Base-by-base conservation (phyloP, 2,797 vertebrate genomes). In the Liparis tanakae region DNA sequence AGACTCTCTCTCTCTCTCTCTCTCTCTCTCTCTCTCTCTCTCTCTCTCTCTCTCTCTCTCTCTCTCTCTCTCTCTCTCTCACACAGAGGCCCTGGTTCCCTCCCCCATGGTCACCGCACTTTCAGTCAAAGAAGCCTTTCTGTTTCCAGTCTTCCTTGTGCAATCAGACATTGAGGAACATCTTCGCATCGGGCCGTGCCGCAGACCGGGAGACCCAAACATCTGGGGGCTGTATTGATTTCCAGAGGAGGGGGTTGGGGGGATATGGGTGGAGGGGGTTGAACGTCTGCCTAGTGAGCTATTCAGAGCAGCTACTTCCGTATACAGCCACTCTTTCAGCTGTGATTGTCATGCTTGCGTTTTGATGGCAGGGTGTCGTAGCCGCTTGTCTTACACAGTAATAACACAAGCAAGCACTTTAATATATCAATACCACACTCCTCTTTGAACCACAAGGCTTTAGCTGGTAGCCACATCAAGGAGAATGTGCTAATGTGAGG, bases 101-200 rank as follows among this genome's bases (percentile, higher is more conserved):
- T 89, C 93, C 89, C 92, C 90, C 90, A 82, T 87, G 91, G 94
- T 92, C 93, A 94, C 90, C 66, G 61, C 22, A 87, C 87, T 88
- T 84, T 88, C 90, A 89, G 87, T 94, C 90, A 92, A 93, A 94
- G 92, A 67, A 84, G 87, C 88, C 89, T 92, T 94, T 93, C 90
- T 92, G 85, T 91, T 88, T 89, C 86, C 74, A 77, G 84, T 85
- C 89, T 79, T 86, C 90, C 86, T 91, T 72, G 87, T 85, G 89
- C 93, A 94, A 94, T 95, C 93, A 95, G 91, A 94, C 88, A 91
- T 46, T 82, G 88, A 88, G 86, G 88, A 92, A 91, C 93, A 92
- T 94, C 92, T 91, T 87, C 22, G 70, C 88, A 89, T 90, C 87
- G 83, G 87, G 84, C 87, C 65, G 81, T 84, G 78, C 71, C 63